phyloP scores from a whole-genome alignment of 2,113 vertebrate species.

The Thamnaconus septentrionalis region DNA sequence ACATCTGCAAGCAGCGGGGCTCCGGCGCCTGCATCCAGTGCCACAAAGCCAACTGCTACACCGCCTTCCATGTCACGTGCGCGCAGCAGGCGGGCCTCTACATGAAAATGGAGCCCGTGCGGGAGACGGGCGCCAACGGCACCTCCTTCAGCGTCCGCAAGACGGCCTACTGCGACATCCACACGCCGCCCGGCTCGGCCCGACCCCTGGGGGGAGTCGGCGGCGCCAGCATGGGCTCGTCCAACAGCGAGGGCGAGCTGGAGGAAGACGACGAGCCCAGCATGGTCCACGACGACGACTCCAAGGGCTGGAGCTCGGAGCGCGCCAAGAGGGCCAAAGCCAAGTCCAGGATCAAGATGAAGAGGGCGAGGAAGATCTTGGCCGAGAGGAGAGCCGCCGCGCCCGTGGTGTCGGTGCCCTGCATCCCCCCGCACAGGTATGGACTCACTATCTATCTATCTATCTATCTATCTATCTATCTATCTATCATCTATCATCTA shows the following conservation, averaged over 20 bases:
- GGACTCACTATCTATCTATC: not conserved
- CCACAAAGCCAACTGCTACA: slow-evolving; percentile 99
- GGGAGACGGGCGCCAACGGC: slow-evolving; percentile 93
- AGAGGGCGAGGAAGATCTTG: slow-evolving; percentile 94
- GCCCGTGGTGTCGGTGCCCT: slow-evolving; percentile 94
- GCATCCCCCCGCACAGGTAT: slow-evolving; percentile 96
- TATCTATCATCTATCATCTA: too few species aligned
- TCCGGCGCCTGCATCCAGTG: slow-evolving; percentile 98
- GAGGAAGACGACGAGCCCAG: slow-evolving; percentile 94
- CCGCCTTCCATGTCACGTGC: slow-evolving; percentile 96
- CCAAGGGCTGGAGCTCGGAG: slow-evolving; percentile 95
- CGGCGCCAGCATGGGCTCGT: slow-evolving; percentile 77
- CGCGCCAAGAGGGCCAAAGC: slow-evolving; percentile 96
- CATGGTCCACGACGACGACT: slow-evolving; percentile 90
- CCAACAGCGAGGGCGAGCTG: slow-evolving; percentile 91
- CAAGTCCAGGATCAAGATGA: slow-evolving; percentile 98
- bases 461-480: too few species aligned
- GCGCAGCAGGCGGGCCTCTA: slow-evolving; percentile 98
- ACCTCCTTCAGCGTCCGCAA: slow-evolving; percentile 98
- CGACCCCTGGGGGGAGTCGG: slow-evolving; percentile 74
- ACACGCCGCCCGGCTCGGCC: slow-evolving; percentile 91
- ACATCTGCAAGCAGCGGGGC: slow-evolving; percentile 98
- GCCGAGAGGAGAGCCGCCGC: slow-evolving; percentile 96
- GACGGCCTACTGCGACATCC: slow-evolving; percentile 97
- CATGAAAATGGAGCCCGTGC: slow-evolving; percentile 99